These are phyloP conservation scores for Phrynocephalus guinanensis DNA, from an alignment of 2,797 vertebrate species.

Conservation along the genomic window DNA sequence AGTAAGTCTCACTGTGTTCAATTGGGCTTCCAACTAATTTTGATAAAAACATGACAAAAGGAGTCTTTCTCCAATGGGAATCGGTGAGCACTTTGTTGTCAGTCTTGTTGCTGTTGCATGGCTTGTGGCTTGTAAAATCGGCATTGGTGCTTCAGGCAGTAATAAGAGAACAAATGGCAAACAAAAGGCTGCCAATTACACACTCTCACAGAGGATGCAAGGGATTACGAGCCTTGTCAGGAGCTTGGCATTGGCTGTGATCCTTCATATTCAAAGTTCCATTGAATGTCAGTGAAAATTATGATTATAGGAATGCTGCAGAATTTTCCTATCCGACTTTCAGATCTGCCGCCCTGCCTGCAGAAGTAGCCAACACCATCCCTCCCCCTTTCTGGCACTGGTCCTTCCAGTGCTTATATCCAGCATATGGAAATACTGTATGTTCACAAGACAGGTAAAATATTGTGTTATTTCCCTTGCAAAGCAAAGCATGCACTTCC, in stretches of 20 bases:
- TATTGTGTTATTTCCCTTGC: background rate
- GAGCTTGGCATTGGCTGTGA: conserved; percentile 29
- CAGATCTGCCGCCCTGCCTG: conserved; percentile 42
- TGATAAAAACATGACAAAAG: background rate
- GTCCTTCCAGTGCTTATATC: conserved; percentile 41
- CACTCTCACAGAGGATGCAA: conserved; percentile 29
- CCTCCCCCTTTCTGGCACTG: conserved; percentile 46
- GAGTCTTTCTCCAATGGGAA: background rate
- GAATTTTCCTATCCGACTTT: conserved; percentile 44
- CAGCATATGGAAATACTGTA: conserved; percentile 17
- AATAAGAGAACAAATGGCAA: conserved; percentile 31
- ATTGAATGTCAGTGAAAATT: conserved; percentile 19
- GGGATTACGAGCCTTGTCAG: rapidly evolving
- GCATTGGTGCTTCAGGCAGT: background rate
- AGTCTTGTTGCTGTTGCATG: background rate
- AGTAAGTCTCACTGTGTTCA: background rate
- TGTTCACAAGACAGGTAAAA: background rate
- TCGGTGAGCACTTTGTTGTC: background rate
- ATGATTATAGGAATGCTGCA: conserved; percentile 17
- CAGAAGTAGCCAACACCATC: background rate
- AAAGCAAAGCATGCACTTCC: too few species aligned
- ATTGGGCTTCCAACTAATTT: too few species aligned
- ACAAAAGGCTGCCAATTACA: conserved; percentile 16
- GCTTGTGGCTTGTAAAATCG: conserved; percentile 3
- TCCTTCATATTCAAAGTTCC: conserved; percentile 7